Evolutionary conservation across 2,888 invertebrate genomes (phyloP), one percentile per base, ranked within the genome.

Genomic region (Idaea dimidiata): DNA sequence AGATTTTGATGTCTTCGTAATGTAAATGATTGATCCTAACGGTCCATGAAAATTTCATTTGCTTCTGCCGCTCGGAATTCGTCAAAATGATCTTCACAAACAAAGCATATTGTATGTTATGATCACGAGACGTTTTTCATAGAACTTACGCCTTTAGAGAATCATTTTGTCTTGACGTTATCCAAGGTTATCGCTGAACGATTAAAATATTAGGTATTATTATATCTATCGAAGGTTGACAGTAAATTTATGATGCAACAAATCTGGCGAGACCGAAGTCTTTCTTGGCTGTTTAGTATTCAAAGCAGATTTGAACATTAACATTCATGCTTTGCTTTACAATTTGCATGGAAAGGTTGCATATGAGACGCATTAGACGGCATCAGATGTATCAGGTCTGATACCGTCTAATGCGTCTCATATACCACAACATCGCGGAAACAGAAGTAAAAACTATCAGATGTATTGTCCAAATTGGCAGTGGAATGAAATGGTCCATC

Each of bases 371-470:
- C 57, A 62, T 62, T 67, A 72, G 73, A 63, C 64, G 59, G 63
- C 55, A 63, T 67, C 76, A 84, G 83, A 87, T 87, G 84, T 85
- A 88, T 88, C n/a, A n/a, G n/a, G n/a, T n/a, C n/a, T n/a, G n/a
- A n/a, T n/a, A n/a, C n/a, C n/a, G n/a, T n/a, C n/a, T n/a, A n/a
- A n/a, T n/a, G n/a, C n/a, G n/a, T n/a, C n/a, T n/a, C n/a, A n/a
- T n/a, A n/a, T n/a, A n/a, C n/a, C n/a, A n/a, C n/a, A n/a, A n/a
- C n/a, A n/a, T n/a, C n/a, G n/a, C n/a, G n/a, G n/a, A n/a, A n/a
- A n/a, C n/a, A n/a, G n/a, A n/a, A n/a, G n/a, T n/a, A n/a, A n/a
- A n/a, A n/a, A n/a, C n/a, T n/a, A 63, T 67, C 76, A 84, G 83
- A 87, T 87, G 84, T 85, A 88, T 88, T 79, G 84, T 86, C 77